Base-by-base conservation (phyloP, 2,888 invertebrate species). In the Drosophila atroscutellata region DNA sequence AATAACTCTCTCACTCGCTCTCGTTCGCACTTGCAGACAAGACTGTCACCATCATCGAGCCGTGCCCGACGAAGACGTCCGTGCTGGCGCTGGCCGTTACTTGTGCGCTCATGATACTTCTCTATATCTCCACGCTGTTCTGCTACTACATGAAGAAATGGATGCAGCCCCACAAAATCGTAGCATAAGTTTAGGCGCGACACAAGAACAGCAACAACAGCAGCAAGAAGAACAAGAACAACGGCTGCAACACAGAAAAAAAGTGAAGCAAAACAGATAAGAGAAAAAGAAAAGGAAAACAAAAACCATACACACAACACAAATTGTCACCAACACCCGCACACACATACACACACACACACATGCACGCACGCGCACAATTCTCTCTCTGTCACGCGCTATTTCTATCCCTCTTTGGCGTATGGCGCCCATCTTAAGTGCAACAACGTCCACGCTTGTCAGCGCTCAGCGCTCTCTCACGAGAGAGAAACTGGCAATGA, bases 81-180 rank as follows among this genome's bases (percentile, higher is more conserved):
- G 97, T 98, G n/a, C 93, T 98, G 85, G 96, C 98, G 39, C 94
- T 98, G 71, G 97, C 97, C 73, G 97, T 98, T 34, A 98, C 98
- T 62, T 98, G 98, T 93, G 98, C 98, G 68, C 95, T 98, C 73
- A 94, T 98, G 90, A 95, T 98, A 60, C 95, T 98, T 66, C 95
- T 98, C 64, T 98, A 98, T 94, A 96, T 98, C 90, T 97, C 97
- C 87, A 98, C 98, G 59, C 95, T 98, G 89, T 97, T 98, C 94
- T 97, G 97, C 93, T 98, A 98, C 94, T 97, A 97, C 94, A 97
- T 97, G 96, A 97, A 97, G 93, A 97, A 97, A 93, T 98, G 97
- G 97, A 94, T 97, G 92, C 95, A 96, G 81, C 97, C 97, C 18
- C 95, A 96, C 87, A 97, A 97, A 93, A 96, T 96, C 93, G 95